Base-by-base conservation (phyloP, 2,113 vertebrate species). In the Riparia riparia region DNA sequence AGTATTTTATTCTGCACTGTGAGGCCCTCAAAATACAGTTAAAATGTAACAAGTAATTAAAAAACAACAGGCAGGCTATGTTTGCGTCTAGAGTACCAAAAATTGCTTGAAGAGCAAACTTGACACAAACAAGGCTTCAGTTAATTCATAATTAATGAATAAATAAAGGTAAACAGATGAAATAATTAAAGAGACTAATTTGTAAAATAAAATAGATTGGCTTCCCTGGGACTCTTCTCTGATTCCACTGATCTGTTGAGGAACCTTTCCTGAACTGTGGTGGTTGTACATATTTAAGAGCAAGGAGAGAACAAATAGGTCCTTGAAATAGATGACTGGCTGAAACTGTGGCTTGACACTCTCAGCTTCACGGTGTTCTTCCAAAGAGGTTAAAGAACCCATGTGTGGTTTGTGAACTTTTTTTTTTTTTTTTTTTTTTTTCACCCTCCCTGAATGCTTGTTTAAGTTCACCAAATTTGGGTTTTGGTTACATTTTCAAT, bases 161-260 rank as follows among this genome's bases (percentile, higher is more conserved):
- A 51, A 51, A 21, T 21, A 53, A 51, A n/a, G 37, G 17, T 20
- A 8, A 76, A 39, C 39, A 74, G 42, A 61, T 5, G 12, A 50
- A 51, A 39, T 51, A 31, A 32, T 54, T 20, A 8, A 76, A 39
- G 42, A 74, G 42, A 61, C 1, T 7, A 17, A 25, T 61, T 70
- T 69, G 9, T 54, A 58, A 89, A 84, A 37, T 37, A 76, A 69
- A 72, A 41, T 34, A 16, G 50, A 68, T 74, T 29, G 4, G 0
- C 22, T 74, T 50, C 34, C 15, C 14, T 0, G 0, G 25, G 25
- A 6, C 10, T 53, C 1, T 4, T 73, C 57, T 81, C 7, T 22
- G 7, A 42, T 45, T 68, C 32, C 18, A 56, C 16, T 1, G 1
- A 15, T 44, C 6, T n/a, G 8, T 12, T 39, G 78, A 29, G 21